Percentiles rank a stretch among this genome's conserved stretches.
phyloP scores from a whole-genome alignment of 92 coral and sea anemone genomes.

The Desmophyllum pertusum region DNA sequence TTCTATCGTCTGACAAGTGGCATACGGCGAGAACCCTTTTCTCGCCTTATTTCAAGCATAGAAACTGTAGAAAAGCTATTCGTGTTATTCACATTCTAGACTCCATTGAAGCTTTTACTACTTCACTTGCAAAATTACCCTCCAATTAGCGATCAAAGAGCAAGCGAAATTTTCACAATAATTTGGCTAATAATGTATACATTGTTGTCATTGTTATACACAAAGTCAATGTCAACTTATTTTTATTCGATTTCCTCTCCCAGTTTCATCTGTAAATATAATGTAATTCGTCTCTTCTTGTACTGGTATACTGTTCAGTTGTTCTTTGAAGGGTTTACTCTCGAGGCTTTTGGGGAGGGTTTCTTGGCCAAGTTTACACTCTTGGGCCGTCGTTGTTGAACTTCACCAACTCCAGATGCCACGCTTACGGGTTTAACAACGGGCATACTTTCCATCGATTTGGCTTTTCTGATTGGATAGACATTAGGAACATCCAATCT shows the following conservation, averaged over 20 bases:
- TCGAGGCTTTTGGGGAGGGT: conserved; percentile 7
- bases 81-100: neutral
- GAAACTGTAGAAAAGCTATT: no score
- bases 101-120: neutral
- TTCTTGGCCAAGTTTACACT: conserved; percentile 8
- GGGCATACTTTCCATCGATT: conserved; percentile 61
- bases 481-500: conserved; percentile 55
- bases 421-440: conserved; percentile 22
- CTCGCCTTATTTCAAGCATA: neutral
- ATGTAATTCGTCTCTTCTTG: neutral
- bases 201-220: conserved; percentile 4
- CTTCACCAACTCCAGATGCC: neutral
- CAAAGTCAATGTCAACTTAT: neutral
- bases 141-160: neutral
- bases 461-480: conserved; percentile 57
- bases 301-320: neutral
- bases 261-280: neutral
- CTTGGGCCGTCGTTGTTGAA: conserved; percentile 9
- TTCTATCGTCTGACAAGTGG: conserved; percentile 2
- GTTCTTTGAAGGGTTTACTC: neutral
- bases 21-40: neutral
- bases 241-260: neutral
- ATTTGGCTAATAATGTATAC: neutral
- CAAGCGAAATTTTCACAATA: neutral
- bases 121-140: neutral